phyloP scores from a whole-genome alignment of 2,797 vertebrate genomes.

The Xerus rutilus region DNA sequence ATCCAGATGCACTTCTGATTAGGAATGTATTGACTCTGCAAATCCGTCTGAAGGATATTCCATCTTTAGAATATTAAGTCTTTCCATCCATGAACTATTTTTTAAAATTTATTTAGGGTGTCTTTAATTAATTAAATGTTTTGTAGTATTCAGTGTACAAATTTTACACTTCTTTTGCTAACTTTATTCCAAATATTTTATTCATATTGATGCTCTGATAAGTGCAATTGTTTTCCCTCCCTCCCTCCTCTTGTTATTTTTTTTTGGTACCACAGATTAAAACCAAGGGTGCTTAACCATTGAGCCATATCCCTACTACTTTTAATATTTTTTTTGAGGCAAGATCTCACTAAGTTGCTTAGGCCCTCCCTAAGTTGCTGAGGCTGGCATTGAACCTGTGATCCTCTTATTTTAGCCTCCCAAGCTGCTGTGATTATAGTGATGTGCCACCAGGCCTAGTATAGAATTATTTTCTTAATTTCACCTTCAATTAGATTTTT shows the following conservation, averaged over 20 bases:
- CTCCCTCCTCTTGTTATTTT: no score
- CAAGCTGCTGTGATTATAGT: no score
- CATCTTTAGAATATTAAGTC: conserved; percentile 53
- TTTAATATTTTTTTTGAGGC: no score
- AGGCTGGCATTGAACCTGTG: no score
- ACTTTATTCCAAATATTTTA: conserved; percentile 56
- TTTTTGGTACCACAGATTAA: no score
- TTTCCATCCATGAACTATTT: background rate
- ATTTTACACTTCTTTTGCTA: conserved; percentile 49
- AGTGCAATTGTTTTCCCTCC: conserved; percentile 24
- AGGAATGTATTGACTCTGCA: conserved; percentile 19
- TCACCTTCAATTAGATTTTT: conserved; percentile 39
- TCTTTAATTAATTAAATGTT: conserved; percentile 40
- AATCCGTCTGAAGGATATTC: background rate
- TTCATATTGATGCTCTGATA: conserved; percentile 39
- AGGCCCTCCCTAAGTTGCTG: no score
- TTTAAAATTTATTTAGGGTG: conserved; percentile 17
- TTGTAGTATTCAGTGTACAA: conserved; percentile 50
- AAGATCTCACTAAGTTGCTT: no score
- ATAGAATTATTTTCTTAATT: conserved; percentile 47
- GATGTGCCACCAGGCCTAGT: no score
- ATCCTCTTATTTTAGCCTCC: no score
- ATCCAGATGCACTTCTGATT: conserved; percentile 44
- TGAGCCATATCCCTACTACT: no score
- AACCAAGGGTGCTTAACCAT: no score